Evolutionary conservation across 2,888 invertebrate genomes (phyloP), one percentile per base, ranked within the genome.

Genomic region (Romanomermis culicivorax): DNA sequence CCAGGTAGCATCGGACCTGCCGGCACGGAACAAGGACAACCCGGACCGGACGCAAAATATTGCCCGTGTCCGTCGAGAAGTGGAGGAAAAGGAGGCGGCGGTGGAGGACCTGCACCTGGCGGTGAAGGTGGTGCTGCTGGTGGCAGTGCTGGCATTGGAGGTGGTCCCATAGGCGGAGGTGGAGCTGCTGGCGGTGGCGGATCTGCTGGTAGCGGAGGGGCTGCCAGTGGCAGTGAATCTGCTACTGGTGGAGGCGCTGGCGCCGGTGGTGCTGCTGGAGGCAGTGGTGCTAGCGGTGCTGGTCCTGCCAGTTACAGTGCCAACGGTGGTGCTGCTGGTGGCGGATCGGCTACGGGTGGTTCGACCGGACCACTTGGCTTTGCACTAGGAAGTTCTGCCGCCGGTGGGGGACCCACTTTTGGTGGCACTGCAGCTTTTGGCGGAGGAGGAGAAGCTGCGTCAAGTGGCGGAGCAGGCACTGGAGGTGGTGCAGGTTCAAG

Each of bases 131-230:
- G 47, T 23, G 14, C 14, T n/a, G 47, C n/a, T n/a, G 47, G 47
- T 23, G 47, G 47, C 23, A 23, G 23, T 17, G 24, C 17, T n/a
- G 14, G 47, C 7, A 23, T 23, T n/a, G 47, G 47, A 11, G 47
- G 47, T 7, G 14, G 47, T 11, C 14, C 14, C 7, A 23, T 11
- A 45, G 47, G 7, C 11, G 47, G n/a, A 11, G 47, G 47, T 23
- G 14, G 47, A 11, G 47, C 47, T n/a, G n/a, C 47, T 45, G 47
- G 47, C 17, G 47, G 47, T n/a, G 47, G 17, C 24, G 47, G 47
- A 45, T 7, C 17, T n/a, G 14, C n/a, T 17, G 47, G n/a, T 45
- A 23, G 47, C 47, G 47, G 17, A 45, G 14, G 47, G 7, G 14
- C 14, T n/a, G 47, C n/a, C 7, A 23, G 47, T 23, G 47, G 47